These are phyloP conservation scores for Entomobrya multifasciata DNA, from an alignment of 2,888 invertebrate species.

Conservation along the genomic window DNA sequence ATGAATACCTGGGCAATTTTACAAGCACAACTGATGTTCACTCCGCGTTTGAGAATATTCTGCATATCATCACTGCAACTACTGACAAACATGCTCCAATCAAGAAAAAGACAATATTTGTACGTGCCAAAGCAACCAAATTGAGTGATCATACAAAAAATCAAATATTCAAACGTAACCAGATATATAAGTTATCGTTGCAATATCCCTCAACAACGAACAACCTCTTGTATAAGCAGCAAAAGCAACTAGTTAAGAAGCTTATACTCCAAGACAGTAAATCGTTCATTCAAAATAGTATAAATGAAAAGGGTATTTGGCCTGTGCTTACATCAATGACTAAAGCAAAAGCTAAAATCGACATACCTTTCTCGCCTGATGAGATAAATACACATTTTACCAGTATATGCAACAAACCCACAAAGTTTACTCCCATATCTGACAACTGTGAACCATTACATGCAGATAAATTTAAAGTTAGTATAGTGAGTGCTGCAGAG, in stretches of 20 bases:
- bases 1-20: too few species aligned
- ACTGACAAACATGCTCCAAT: too few species aligned
- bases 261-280: neutral
- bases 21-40: too few species aligned
- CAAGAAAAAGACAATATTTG: neutral
- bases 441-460: too few species aligned
- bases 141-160: neutral
- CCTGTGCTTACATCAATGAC: neutral
- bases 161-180: neutral
- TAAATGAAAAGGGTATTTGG: neutral
- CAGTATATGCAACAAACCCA: neutral
- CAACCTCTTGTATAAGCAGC: too few species aligned
- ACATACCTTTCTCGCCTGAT: neutral
- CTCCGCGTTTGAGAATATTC: too few species aligned
- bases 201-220: too few species aligned
- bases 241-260: neutral
- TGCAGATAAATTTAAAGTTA: neutral
- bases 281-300: neutral
- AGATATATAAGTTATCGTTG: neutral
- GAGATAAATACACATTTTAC: conserved; percentile 36
- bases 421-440: neutral
- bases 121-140: neutral
- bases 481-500: neutral
- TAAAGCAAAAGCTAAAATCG: neutral
- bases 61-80: too few species aligned